phyloP scores from a whole-genome alignment of 2,797 vertebrate genomes.

The Phoeniculus purpureus region DNA sequence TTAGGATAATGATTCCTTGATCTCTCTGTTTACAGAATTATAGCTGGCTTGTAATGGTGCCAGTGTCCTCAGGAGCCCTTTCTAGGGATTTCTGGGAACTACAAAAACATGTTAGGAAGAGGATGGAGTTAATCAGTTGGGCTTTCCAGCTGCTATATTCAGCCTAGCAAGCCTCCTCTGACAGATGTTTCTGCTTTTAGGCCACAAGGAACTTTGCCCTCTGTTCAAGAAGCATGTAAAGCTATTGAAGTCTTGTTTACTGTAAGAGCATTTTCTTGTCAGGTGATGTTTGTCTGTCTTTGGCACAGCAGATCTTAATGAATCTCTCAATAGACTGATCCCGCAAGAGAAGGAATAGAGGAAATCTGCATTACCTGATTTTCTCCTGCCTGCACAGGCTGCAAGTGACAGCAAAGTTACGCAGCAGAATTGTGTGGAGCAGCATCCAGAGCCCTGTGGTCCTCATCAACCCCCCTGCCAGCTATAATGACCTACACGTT shows the following conservation, averaged over 20 bases:
- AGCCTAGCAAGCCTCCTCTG: slow-evolving; percentile 35
- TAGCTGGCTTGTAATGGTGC: slow-evolving; percentile 35
- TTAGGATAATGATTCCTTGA: slow-evolving; percentile 36
- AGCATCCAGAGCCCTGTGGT: background rate
- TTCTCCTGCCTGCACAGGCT: background rate
- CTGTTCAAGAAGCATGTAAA: slow-evolving; percentile 26
- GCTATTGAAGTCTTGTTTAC: slow-evolving; percentile 19
- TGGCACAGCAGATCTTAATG: background rate
- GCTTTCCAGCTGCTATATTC: slow-evolving; percentile 70
- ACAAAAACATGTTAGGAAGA: slow-evolving; percentile 54
- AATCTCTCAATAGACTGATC: background rate
- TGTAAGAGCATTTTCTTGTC: slow-evolving; percentile 10
- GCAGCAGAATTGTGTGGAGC: background rate
- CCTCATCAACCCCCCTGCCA: accelerated
- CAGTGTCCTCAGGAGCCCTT: slow-evolving; percentile 64
- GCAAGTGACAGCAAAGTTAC: accelerated
- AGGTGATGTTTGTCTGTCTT: slow-evolving; percentile 1
- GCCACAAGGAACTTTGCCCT: slow-evolving; percentile 35
- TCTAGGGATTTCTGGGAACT: slow-evolving; percentile 62
- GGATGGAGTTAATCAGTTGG: slow-evolving; percentile 69
- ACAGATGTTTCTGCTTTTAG: slow-evolving; percentile 72
- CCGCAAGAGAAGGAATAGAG: background rate
- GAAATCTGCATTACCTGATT: background rate
- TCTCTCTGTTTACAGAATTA: slow-evolving; percentile 53
- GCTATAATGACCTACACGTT: background rate